A percentile compares a stretch with the other conserved stretches of the same genome.
Evolutionary conservation across 2,888 invertebrate genomes (phyloP).

Genomic region (Leptinotarsa juncta): DNA sequence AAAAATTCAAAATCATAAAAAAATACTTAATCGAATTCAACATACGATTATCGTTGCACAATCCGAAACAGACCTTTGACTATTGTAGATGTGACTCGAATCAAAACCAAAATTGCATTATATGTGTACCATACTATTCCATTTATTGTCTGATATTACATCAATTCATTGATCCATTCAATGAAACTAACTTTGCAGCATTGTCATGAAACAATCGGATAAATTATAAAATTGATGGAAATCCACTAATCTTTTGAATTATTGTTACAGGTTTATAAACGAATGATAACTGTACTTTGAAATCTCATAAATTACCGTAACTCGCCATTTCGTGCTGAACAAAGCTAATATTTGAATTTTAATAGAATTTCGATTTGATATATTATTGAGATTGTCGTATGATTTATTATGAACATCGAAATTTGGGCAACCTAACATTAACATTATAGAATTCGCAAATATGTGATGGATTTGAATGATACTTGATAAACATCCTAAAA

Average conservation of each 20-base stretch:
- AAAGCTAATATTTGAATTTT: background rate
- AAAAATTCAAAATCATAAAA: too few species aligned
- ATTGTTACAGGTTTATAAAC: constrained; percentile 13
- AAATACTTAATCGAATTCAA: too few species aligned
- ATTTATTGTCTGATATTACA: background rate
- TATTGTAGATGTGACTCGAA: too few species aligned
- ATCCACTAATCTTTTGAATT: constrained; percentile 15
- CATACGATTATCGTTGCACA: too few species aligned
- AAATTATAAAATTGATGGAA: constrained; percentile 14
- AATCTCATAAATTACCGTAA: constrained; percentile 8
- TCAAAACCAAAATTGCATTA: too few species aligned
- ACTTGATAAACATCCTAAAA: too few species aligned
- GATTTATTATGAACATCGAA: background rate
- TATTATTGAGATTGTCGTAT: background rate
- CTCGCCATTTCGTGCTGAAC: background rate
- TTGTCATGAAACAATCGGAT: background rate
- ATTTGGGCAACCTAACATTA: background rate
- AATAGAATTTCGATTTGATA: constrained; percentile 8
- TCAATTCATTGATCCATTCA: background rate
- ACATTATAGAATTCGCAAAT: too few species aligned
- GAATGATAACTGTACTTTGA: constrained; percentile 1
- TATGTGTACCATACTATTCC: background rate
- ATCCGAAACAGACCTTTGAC: too few species aligned
- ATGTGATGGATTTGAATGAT: too few species aligned
- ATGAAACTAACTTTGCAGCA: background rate